A percentile compares a stretch with the other conserved stretches of the same genome.
Conservation (phyloP, 2,113 vertebrate species). For the Phoxinus phoxinus region DNA sequence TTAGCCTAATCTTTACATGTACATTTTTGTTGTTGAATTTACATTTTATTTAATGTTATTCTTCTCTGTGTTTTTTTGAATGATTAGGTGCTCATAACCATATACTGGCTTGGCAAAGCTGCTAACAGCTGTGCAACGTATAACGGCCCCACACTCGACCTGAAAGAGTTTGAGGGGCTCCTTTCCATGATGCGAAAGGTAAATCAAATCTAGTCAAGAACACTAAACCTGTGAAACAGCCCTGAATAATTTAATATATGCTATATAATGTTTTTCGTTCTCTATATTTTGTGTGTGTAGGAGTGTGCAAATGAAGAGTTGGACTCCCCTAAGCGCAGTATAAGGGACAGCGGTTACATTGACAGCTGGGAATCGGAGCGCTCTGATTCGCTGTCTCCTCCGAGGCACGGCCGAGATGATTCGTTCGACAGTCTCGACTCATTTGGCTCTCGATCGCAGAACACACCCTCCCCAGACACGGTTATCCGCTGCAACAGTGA, state of each 20-base stretch:
- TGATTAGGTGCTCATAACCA: conserved; percentile 91
- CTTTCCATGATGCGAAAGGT: conserved; percentile 94
- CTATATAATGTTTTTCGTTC: background rate
- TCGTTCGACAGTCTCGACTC: conserved; percentile 95
- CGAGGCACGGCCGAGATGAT: conserved; percentile 90
- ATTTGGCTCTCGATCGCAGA: conserved; percentile 92
- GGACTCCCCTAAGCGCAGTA: conserved; percentile 87
- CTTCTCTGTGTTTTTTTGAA: background rate
- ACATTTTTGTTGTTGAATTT: background rate
- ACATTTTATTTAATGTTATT: background rate
- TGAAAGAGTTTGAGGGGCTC: conserved; percentile 96
- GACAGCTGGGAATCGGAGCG: conserved; percentile 97
- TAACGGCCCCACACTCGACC: conserved; percentile 86
- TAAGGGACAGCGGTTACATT: conserved; percentile 95
- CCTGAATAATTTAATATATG: background rate
- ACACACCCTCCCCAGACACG: conserved; percentile 94
- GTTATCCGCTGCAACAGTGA: conserved; percentile 88
- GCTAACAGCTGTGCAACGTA: conserved; percentile 86
- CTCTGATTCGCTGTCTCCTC: conserved; percentile 94
- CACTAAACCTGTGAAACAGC: background rate
- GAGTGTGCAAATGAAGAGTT: conserved; percentile 76
- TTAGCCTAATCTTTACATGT: background rate
- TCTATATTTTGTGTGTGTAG: conserved; percentile 50
- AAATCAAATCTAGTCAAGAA: conserved; percentile 36
- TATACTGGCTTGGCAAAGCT: conserved; percentile 96